Evolutionary conservation across 1,140 invertebrate species (phyloP), one percentile per base, ranked within the genome.

Genomic region (Papilio xuthus): DNA sequence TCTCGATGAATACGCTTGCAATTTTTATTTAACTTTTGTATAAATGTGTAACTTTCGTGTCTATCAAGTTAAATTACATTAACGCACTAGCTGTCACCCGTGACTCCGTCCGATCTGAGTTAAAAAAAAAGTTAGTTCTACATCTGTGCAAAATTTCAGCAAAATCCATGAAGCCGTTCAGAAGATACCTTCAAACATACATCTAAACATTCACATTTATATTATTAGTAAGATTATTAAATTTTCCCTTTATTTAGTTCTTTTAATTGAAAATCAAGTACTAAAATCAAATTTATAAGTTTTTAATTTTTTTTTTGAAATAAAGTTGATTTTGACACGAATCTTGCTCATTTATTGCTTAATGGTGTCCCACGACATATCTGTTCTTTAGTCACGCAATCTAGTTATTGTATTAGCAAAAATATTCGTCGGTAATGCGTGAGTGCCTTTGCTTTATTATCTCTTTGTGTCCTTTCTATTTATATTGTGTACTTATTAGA

Each of bases 401-500:
- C 26, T 72, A 79, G 77, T 79, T 67, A 79, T 81, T 78, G n/a
- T 28, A 74, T 77, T 80, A 87, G 88, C 89, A 87, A 88, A 84
- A 86, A 88, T 92, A 88, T 93, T 91, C 89, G 84, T 90, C 84
- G 82, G 85, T 84, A 84, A 90, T 89, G 89, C 86, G 90, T 90
- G 86, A 82, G 85, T 89, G 89, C 86, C 85, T 90, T 79, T 90
- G 90, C 90, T 92, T 92, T 89, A 86, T 86, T 90, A 88, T 93
- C 90, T 92, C 88, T 93, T 89, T 94, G 89, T 94, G 92, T 94
- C 87, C 85, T 85, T 90, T 87, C 90, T 90, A 90, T 89, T 79
- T 88, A 87, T 86, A 88, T 89, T 85, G 83, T 93, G 91, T 94
- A 94, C 91, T 94, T 94, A 93, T 91, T 93, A 92, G 91, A 84